A percentile compares a stretch with the other conserved stretches of the same genome.
Evolutionary conservation across 1,140 invertebrate genomes (phyloP).

Genomic region (Zaprionus taronus): DNA sequence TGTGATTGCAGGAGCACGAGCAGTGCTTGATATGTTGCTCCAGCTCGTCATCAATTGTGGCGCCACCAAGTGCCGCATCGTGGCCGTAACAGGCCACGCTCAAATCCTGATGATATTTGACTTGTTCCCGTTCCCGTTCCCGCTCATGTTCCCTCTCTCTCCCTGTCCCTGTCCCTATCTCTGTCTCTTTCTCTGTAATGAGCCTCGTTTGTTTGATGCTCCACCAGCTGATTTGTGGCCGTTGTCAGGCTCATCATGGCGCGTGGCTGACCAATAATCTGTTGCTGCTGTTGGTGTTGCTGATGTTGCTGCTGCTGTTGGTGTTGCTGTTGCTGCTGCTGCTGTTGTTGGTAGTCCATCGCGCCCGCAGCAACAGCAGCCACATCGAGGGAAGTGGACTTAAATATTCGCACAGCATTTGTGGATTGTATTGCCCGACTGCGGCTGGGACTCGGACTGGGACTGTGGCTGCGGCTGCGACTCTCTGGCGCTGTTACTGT

Average conservation of each 20-base stretch:
- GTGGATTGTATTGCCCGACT: constrained; percentile 57
- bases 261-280: constrained; percentile 45
- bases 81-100: constrained; percentile 39
- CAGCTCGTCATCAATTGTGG: constrained; percentile 89
- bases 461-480: constrained; percentile 51
- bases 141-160: constrained; percentile 20
- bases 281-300: constrained; percentile 45
- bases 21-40: constrained; percentile 93
- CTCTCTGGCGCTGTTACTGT: constrained; percentile 76
- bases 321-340: background rate
- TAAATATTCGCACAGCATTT: constrained; percentile 50
- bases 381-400: constrained; percentile 65
- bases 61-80: constrained; percentile 78
- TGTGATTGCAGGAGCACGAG: constrained; percentile 94
- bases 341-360: background rate
- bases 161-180: constrained; percentile 14
- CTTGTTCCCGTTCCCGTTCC: constrained; percentile 43
- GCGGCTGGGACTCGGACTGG: constrained; percentile 39
- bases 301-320: constrained; percentile 27
- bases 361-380: background rate
- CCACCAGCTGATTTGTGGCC: constrained; percentile 60
- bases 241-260: constrained; percentile 35
- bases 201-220: constrained; percentile 58
- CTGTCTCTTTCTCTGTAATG: constrained; percentile 39
- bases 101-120: constrained; percentile 52